Base-by-base conservation (phyloP, 1,140 invertebrate genomes). In the Theocolax elegans region DNA sequence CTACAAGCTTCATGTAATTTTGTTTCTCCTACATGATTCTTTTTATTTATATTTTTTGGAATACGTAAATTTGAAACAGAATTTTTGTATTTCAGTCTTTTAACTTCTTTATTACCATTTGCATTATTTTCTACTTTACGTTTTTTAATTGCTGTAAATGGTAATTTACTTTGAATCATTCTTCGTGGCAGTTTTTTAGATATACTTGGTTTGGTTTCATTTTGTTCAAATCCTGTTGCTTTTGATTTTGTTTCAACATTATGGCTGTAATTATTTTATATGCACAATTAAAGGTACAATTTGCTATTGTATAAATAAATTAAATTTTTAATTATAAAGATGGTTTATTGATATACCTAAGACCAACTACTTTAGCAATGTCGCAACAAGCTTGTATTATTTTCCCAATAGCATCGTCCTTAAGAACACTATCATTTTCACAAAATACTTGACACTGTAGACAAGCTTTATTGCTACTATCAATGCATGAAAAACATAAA, bases 11-110 rank as follows among this genome's bases (percentile, higher is more conserved):
- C 72, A 71, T 90, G 89, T 12, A 91, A 80, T 2, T 73, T 70
- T n/a, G 88, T 89, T 79, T 91, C 89, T 23, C 90, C 90, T 80
- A 89, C 89, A 9, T 54, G 73, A 79, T 90, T 89, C n/a, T 77
- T 83, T 71, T 86, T 88, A 76, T 78, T 69, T 44, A 83, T 74
- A 44, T 81, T 80, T 67, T 72, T 71, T 19, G 76, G 67, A 42
- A 72, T 71, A 44, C n/a, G 6, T 12, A 63, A 31, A 21, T 25
- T 31, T 25, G 59, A 0, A 29, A 2, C 3, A 48, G 3, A 2
- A 25, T 58, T 46, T 12, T 31, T 29, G 15, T 10, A 13, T 15
- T 64, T 64, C 1, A 15, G 1, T 64, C 51, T 71, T 60, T 71
- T 71, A 12, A 31, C 19, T 25, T 49, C 8, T 10, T 65, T 51